Percentiles rank a stretch among this genome's conserved stretches.
These are phyloP conservation scores for Sander vitreus DNA, from an alignment of 2,113 vertebrate species.

Conservation along the genomic window DNA sequence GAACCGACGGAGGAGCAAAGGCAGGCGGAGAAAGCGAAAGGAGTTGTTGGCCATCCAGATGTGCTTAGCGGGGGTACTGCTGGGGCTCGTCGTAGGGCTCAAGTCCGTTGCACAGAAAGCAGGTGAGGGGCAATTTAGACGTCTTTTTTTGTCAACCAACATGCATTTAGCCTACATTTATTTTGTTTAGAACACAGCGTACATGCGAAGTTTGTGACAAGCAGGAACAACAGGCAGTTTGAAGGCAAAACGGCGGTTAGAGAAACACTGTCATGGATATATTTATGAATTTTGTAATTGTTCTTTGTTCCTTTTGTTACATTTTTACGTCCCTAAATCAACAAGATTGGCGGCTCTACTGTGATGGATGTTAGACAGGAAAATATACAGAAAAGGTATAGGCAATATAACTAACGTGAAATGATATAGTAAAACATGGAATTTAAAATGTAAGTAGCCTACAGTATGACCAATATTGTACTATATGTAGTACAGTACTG, in stretches of 20 bases:
- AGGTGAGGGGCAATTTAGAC: slow-evolving; percentile 62
- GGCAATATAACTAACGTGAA: not conserved
- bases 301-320: not conserved
- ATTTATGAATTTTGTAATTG: fast-evolving
- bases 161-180: not conserved
- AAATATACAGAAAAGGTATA: not conserved
- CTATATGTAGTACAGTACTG: not conserved
- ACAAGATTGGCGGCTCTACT: not conserved
- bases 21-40: slow-evolving; percentile 75
- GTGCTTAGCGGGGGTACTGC: slow-evolving; percentile 68
- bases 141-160: not conserved
- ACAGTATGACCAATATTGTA: not conserved
- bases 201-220: slow-evolving; percentile 17
- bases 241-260: not conserved
- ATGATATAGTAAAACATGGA: not conserved
- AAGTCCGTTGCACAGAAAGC: slow-evolving; percentile 47
- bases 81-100: slow-evolving; percentile 64
- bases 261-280: not conserved
- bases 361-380: not conserved
- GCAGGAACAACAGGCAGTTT: slow-evolving; percentile 25
- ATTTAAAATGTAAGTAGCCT: not conserved
- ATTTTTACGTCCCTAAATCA: not conserved
- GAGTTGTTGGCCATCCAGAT: slow-evolving; percentile 76
- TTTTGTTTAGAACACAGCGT: not conserved
- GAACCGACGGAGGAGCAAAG: slow-evolving; percentile 69